Percentiles rank a stretch among this genome's conserved stretches.
phyloP scores from a whole-genome alignment of 2,888 invertebrate species.

The Dasypogon diadema region DNA sequence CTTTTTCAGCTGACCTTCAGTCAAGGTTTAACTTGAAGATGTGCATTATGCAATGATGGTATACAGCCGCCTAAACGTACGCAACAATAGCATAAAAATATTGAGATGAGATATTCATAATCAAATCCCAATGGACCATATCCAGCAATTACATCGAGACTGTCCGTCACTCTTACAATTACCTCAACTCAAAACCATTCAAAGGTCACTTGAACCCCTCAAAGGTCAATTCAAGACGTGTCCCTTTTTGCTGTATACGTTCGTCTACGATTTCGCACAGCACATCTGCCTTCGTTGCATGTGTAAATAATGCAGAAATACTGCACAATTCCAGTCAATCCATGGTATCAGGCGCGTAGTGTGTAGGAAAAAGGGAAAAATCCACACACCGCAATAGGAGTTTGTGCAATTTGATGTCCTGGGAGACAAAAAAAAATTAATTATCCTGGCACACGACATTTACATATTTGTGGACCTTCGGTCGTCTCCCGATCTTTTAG shows the following conservation, averaged over 20 bases:
- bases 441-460: constrained; percentile 43
- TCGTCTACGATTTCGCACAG: constrained; percentile 9
- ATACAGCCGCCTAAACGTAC: background rate
- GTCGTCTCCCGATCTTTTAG: background rate
- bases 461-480: constrained; percentile 18
- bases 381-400: background rate
- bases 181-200: constrained; percentile 30
- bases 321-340: background rate
- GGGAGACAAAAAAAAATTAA: constrained; percentile 7
- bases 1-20: background rate
- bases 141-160: constrained; percentile 38
- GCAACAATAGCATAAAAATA: background rate
- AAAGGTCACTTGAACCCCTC: constrained; percentile 51
- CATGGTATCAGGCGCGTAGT: background rate
- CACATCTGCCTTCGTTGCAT: constrained; percentile 32
- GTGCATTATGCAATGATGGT: constrained; percentile 8
- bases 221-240: constrained; percentile 48
- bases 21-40: no score
- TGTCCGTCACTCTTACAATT: constrained; percentile 43
- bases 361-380: background rate
- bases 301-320: constrained; percentile 25
- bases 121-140: constrained; percentile 47
- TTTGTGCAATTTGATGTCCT: background rate
- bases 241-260: constrained; percentile 33
- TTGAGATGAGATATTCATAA: background rate